Evolutionary conservation across 2,888 invertebrate species (phyloP).

Genomic region (Rhamnusium bicolor): DNA sequence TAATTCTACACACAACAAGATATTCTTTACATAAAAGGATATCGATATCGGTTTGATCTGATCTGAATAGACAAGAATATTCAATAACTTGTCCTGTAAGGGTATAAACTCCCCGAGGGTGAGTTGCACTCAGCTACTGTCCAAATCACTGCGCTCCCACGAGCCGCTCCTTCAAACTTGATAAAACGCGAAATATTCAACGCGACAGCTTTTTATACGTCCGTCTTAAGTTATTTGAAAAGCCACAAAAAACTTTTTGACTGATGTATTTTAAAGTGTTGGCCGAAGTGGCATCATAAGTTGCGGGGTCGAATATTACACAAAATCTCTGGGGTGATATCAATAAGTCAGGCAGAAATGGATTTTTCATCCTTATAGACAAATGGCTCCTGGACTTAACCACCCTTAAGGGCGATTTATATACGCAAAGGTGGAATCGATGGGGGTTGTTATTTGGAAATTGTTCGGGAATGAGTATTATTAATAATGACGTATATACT

Average conservation of each 20-base stretch:
- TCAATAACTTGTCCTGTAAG: constrained; percentile 64
- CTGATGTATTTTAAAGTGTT: constrained; percentile 69
- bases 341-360: constrained; percentile 73
- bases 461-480: constrained; percentile 2
- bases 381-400: constrained; percentile 68
- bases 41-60: constrained; percentile 60
- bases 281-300: constrained; percentile 65
- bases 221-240: constrained; percentile 34
- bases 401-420: constrained; percentile 61
- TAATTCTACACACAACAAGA: constrained; percentile 60
- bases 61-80: constrained; percentile 65
- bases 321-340: constrained; percentile 69
- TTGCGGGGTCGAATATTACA: constrained; percentile 67
- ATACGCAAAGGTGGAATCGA: constrained; percentile 42
- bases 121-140: constrained; percentile 67
- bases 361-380: constrained; percentile 71
- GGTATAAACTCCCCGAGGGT: constrained; percentile 62
- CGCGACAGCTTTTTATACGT: constrained; percentile 56
- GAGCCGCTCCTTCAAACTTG: constrained; percentile 64
- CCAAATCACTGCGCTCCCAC: constrained; percentile 67
- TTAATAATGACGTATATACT: not conserved
- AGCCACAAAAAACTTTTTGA: constrained; percentile 59
- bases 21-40: constrained; percentile 61
- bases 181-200: constrained; percentile 66
- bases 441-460: constrained; percentile 20